Conservation (phyloP, 2,113 vertebrate species). For the Carlito syrichta region DNA sequence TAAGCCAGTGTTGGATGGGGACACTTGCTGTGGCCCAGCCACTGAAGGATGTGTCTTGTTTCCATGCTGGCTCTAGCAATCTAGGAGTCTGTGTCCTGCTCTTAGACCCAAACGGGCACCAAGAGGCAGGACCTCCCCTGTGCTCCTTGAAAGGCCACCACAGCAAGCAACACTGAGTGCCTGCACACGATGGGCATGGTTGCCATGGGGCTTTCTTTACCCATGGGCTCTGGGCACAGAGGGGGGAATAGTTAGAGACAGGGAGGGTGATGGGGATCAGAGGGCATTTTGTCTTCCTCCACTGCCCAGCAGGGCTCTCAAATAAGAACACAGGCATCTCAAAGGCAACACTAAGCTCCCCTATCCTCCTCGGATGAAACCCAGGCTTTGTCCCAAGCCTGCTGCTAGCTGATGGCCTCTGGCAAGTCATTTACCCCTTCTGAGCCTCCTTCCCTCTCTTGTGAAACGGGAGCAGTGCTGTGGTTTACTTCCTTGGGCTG, state of each 20-base stretch:
- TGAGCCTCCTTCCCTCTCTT: not conserved
- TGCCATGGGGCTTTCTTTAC: too few species aligned
- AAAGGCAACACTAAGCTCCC: not conserved
- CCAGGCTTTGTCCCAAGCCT: not conserved
- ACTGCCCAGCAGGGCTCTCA: not conserved
- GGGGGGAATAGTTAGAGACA: slow-evolving; percentile 73
- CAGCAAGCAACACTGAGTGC: not conserved
- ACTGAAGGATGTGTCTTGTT: not conserved
- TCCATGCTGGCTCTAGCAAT: slow-evolving; percentile 74
- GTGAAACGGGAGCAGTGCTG: not conserved
- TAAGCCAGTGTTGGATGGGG: too few species aligned
- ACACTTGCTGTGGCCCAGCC: too few species aligned
- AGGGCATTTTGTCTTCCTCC: not conserved
- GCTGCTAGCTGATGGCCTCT: not conserved
- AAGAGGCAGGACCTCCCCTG: slow-evolving; percentile 64
- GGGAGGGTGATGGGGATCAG: slow-evolving; percentile 7
- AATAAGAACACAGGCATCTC: not conserved
- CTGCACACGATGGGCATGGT: too few species aligned
- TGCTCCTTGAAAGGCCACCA: slow-evolving; percentile 75
- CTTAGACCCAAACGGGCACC: too few species aligned
- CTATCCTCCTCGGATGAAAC: not conserved
- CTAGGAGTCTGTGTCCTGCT: slow-evolving; percentile 59
- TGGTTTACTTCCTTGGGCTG: too few species aligned
- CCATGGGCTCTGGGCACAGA: not conserved
- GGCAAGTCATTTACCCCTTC: too few species aligned